Evolutionary conservation across 2,888 invertebrate species (phyloP).

Genomic region (Trichogramma evanescens): DNA sequence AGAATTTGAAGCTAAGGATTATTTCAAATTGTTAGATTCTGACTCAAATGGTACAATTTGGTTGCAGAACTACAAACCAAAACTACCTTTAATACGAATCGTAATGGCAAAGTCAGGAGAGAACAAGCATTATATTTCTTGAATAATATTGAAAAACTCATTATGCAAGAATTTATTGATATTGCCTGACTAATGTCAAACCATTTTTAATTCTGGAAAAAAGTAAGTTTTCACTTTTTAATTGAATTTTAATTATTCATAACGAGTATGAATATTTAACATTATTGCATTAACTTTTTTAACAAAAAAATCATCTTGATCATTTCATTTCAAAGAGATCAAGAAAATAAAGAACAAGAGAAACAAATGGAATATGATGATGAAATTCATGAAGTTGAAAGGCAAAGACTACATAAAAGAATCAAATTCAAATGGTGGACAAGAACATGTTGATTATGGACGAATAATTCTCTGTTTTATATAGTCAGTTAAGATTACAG

Average conservation of each 20-base stretch:
- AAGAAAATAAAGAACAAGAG: too few relatives aligned
- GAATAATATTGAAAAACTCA: constrained; percentile 61
- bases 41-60: constrained; percentile 70
- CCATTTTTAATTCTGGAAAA: constrained; percentile 71
- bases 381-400: too few relatives aligned
- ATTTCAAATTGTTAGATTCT: constrained; percentile 72
- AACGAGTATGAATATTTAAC: too few relatives aligned
- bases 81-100: constrained; percentile 78
- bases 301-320: too few relatives aligned
- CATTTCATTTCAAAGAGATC: too few relatives aligned
- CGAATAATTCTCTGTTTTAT: constrained; percentile 65
- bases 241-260: not conserved
- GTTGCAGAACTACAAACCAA: constrained; percentile 64
- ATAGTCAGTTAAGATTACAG: constrained; percentile 83
- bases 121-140: constrained; percentile 79
- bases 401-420: too few relatives aligned
- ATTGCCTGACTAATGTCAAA: constrained; percentile 70
- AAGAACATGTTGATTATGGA: too few relatives aligned
- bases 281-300: too few relatives aligned
- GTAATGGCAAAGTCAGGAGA: constrained; percentile 77
- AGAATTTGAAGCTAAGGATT: constrained; percentile 61
- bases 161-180: constrained; percentile 61
- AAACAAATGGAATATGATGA: too few relatives aligned
- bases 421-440: too few relatives aligned
- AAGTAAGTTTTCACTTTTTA: constrained; percentile 52